Conservation (phyloP, 2,888 invertebrate species). For the Atrina japonica region DNA sequence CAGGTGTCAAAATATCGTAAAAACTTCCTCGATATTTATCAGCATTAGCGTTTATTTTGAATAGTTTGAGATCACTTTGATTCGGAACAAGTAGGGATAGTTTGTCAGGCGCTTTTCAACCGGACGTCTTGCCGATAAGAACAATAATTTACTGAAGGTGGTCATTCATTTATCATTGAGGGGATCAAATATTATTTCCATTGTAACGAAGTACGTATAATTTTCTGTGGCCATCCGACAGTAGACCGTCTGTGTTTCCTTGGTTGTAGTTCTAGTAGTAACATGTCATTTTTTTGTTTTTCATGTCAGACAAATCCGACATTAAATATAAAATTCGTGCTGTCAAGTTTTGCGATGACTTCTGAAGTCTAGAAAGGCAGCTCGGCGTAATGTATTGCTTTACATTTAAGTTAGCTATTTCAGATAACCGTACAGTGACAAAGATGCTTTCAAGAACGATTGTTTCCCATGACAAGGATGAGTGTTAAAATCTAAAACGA, state of each 20-base stretch:
- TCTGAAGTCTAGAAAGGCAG: slow-evolving; percentile 1
- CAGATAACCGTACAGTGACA: slow-evolving; percentile 23
- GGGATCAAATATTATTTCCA: slow-evolving; percentile 21
- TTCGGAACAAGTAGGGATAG: background rate
- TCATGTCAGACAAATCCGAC: slow-evolving; percentile 20
- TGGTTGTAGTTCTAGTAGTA: slow-evolving; percentile 38
- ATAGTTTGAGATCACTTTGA: too few species aligned
- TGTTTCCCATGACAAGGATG: slow-evolving; percentile 22
- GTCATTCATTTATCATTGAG: slow-evolving; percentile 33
- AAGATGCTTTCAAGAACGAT: slow-evolving; percentile 23
- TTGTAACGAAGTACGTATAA: slow-evolving; percentile 15
- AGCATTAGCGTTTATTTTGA: too few species aligned
- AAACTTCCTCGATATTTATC: too few species aligned
- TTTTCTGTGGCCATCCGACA: slow-evolving; percentile 14
- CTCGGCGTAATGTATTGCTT: slow-evolving; percentile 6
- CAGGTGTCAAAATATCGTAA: slow-evolving; percentile 29
- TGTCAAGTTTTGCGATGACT: slow-evolving; percentile 25
- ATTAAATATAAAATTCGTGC: slow-evolving; percentile 42
- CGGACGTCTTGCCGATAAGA: slow-evolving; percentile 12
- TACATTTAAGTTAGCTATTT: background rate
- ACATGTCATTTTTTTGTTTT: slow-evolving; percentile 40
- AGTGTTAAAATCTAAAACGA: slow-evolving; percentile 38
- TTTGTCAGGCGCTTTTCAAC: slow-evolving; percentile 10
- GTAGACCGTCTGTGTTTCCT: slow-evolving; percentile 11
- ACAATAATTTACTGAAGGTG: slow-evolving; percentile 12